Conservation (phyloP, 2,888 invertebrate species). For the Netelia virgata region DNA sequence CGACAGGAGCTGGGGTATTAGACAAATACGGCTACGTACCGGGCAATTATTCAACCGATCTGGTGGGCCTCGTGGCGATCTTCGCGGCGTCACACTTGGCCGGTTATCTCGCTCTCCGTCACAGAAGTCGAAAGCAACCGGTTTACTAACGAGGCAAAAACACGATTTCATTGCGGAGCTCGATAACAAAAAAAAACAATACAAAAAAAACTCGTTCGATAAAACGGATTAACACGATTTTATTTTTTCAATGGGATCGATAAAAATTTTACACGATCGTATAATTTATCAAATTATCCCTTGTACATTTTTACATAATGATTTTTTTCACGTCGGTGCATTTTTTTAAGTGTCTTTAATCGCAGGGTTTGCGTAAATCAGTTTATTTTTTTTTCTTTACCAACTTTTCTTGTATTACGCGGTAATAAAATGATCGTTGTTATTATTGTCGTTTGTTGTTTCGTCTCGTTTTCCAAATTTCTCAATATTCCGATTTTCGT, state of each 20-base stretch:
- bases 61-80: conserved; percentile 85
- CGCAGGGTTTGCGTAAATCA: too few species aligned
- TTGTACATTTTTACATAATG: too few species aligned
- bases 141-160: conserved; percentile 84
- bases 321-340: too few species aligned
- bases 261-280: background rate
- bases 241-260: background rate
- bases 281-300: conserved; percentile 24
- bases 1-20: conserved; percentile 88
- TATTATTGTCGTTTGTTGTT: background rate
- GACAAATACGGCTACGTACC: conserved; percentile 86
- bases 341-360: too few species aligned
- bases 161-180: background rate
- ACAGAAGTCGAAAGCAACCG: conserved; percentile 86
- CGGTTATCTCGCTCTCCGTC: conserved; percentile 86
- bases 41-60: conserved; percentile 86
- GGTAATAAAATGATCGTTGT: too few species aligned
- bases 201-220: background rate
- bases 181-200: conserved; percentile 13
- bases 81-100: conserved; percentile 85
- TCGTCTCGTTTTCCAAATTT: background rate
- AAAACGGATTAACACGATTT: background rate
- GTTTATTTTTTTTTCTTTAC: too few species aligned
- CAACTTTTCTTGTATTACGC: too few species aligned
- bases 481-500: conserved; percentile 56